Percentiles rank a stretch among this genome's conserved stretches.
Evolutionary conservation across 2,113 vertebrate genomes (phyloP).

Genomic region (Aphelocoma coerulescens): DNA sequence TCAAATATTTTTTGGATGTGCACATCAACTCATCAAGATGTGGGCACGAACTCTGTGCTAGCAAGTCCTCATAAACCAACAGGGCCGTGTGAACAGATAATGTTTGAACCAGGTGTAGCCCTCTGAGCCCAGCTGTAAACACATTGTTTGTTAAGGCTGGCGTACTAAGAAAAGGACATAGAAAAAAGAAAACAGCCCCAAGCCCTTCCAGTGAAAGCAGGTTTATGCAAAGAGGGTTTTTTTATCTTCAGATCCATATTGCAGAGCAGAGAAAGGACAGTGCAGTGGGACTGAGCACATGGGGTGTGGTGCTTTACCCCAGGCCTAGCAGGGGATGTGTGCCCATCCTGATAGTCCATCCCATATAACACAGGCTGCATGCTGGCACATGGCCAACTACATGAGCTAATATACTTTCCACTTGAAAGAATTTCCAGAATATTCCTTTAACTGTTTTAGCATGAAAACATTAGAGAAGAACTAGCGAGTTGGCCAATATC

Average conservation of each 20-base stretch:
- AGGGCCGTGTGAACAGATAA: not conserved
- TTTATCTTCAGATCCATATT: not conserved
- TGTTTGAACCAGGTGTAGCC: not conserved
- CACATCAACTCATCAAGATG: not conserved
- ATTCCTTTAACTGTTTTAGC: not conserved
- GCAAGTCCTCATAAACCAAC: not conserved
- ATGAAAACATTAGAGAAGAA: not conserved
- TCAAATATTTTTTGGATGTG: not conserved
- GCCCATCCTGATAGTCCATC: not conserved
- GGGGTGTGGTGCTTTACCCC: rapidly evolving
- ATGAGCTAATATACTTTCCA: not conserved
- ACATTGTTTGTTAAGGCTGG: not conserved
- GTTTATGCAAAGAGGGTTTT: not conserved
- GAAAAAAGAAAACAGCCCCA: rapidly evolving
- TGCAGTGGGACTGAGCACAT: not conserved
- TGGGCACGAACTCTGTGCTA: not conserved
- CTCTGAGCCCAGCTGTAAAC: not conserved
- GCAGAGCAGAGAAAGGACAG: not conserved
- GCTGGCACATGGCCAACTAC: not conserved
- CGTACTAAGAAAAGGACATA: not conserved
- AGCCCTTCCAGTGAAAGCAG: not conserved
- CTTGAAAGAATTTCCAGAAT: not conserved
- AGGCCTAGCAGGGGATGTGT: not conserved
- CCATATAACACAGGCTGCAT: not conserved
- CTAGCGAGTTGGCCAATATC: rapidly evolving